Percentiles rank a stretch among this genome's conserved stretches.
Evolutionary conservation across 2,113 vertebrate genomes (phyloP).

Genomic region (Paedocypris sp.): DNA sequence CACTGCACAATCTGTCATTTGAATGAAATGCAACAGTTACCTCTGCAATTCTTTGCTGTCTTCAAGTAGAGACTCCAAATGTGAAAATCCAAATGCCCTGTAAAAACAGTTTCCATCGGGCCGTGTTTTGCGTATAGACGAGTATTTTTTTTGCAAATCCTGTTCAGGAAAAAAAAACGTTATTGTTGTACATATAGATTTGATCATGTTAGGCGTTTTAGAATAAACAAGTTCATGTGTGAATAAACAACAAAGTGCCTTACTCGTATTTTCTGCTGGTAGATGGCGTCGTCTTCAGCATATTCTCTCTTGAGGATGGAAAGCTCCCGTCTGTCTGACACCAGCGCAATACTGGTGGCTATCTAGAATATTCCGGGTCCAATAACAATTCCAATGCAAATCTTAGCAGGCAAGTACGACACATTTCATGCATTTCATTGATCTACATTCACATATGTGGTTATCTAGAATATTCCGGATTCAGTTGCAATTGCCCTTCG

Average conservation of each 20-base stretch:
- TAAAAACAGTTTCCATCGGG: constrained; percentile 93
- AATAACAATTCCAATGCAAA: background rate
- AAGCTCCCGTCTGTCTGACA: constrained; percentile 78
- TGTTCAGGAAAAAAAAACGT: too few relatives aligned
- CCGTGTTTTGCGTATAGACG: constrained; percentile 78
- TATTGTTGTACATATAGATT: too few relatives aligned
- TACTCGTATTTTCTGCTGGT: constrained; percentile 90
- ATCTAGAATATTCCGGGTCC: constrained; percentile 55
- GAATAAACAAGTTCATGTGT: too few relatives aligned
- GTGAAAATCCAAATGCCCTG: constrained; percentile 83
- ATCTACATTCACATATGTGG: too few relatives aligned
- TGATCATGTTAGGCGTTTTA: too few relatives aligned
- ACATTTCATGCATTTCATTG: too few relatives aligned
- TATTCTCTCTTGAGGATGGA: constrained; percentile 77
- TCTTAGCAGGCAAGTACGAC: background rate
- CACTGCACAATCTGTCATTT: background rate
- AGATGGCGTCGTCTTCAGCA: constrained; percentile 75
- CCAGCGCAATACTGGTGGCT: constrained; percentile 80
- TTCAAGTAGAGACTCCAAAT: constrained; percentile 80
- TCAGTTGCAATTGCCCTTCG: background rate
- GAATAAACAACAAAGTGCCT: too few relatives aligned
- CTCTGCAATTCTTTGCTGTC: constrained; percentile 80
- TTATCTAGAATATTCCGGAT: constrained; percentile 59
- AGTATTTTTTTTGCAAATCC: constrained; percentile 86
- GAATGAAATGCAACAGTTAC: constrained; percentile 41